Percentiles rank a stretch among this genome's conserved stretches.
Conservation (phyloP, 2,797 vertebrate species). For the Okamejei kenojei region DNA sequence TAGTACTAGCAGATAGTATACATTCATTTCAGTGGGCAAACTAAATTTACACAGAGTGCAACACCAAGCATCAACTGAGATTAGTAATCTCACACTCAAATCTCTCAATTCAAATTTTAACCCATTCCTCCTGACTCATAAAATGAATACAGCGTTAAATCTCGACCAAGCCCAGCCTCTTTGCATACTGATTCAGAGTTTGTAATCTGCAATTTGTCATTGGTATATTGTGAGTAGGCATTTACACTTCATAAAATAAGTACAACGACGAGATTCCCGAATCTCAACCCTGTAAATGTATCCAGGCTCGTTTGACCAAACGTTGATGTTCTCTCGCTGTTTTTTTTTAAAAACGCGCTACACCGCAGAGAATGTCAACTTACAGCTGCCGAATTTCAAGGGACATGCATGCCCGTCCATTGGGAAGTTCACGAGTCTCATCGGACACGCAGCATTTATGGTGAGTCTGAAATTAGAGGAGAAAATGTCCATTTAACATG, state of each 20-base stretch:
- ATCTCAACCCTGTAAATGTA: not conserved
- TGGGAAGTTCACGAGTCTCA: constrained; percentile 72
- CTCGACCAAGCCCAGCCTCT: not conserved
- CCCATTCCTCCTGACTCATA: not conserved
- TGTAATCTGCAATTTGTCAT: not conserved
- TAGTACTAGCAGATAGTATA: not conserved
- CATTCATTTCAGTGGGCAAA: not conserved
- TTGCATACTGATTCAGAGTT: not conserved
- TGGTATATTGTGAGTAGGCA: not conserved
- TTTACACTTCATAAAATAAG: not conserved
- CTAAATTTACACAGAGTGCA: not conserved
- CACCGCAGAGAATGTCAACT: constrained; percentile 46
- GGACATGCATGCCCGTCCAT: constrained; percentile 75
- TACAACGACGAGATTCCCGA: not conserved
- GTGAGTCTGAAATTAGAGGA: constrained; percentile 59
- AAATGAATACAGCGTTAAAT: not conserved
- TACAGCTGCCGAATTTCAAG: constrained; percentile 74
- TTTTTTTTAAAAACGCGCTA: not conserved
- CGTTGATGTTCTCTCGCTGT: not conserved
- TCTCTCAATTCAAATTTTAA: not conserved
- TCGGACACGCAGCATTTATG: constrained; percentile 67
- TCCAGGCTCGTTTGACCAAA: too few species aligned
- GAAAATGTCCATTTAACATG: not conserved
- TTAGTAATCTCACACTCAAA: not conserved
- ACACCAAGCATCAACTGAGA: too few species aligned